Evolutionary conservation across 1,140 invertebrate species (phyloP).

Genomic region (Triops cancriformis): DNA sequence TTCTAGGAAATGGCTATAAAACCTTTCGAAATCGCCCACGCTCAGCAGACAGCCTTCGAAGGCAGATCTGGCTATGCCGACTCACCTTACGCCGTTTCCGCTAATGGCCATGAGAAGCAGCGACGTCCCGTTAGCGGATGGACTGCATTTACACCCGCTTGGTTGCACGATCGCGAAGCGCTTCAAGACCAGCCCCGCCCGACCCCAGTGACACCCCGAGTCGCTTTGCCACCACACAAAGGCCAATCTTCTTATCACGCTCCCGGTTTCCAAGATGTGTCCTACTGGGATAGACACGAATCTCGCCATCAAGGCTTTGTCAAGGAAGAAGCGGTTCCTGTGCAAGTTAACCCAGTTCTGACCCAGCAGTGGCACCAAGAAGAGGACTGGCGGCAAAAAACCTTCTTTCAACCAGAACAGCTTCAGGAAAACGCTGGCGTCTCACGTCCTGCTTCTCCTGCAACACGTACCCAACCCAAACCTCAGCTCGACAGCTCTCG

Average conservation of each 20-base stretch:
- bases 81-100: not conserved
- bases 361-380: not conserved
- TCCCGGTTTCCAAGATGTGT: not conserved
- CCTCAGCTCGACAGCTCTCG: not conserved
- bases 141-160: not conserved
- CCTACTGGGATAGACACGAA: not conserved
- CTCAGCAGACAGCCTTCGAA: not conserved
- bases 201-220: not conserved
- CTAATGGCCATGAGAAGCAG: not conserved
- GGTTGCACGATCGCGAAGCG: not conserved
- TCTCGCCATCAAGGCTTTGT: not conserved
- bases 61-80: not conserved
- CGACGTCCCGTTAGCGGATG: conserved; percentile 2
- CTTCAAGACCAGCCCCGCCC: not conserved
- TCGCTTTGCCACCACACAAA: not conserved
- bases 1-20: not conserved
- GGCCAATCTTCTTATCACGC: not conserved
- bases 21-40: not conserved
- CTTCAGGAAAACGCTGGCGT: not conserved
- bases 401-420: conserved; percentile 5
- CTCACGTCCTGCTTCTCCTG: not conserved
- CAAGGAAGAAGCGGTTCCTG: not conserved
- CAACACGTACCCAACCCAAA: not conserved
- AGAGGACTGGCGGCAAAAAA: not conserved
- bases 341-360: not conserved